Conservation (phyloP, 2,888 invertebrate species). For the Muscina levida region DNA sequence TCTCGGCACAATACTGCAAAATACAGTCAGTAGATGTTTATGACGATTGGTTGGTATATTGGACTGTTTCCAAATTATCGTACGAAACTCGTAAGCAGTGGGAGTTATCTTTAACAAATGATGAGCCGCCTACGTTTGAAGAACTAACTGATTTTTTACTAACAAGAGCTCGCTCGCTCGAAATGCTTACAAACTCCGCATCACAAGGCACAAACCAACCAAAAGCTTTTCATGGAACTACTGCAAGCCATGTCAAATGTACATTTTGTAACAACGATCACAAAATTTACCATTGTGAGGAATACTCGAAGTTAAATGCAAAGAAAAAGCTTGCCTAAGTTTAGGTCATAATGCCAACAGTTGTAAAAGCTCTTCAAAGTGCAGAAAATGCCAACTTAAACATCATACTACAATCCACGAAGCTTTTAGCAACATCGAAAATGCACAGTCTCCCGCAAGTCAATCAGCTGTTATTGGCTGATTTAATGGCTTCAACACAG, state of each 20-base stretch:
- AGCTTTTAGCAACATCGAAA: neutral
- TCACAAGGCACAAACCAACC: neutral
- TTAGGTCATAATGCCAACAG: neutral
- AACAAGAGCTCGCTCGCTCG: no score
- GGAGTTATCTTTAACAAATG: conserved; percentile 46
- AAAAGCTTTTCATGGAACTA: neutral
- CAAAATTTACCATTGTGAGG: neutral
- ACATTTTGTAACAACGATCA: no score
- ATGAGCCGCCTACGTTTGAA: conserved; percentile 41
- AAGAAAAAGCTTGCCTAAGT: neutral
- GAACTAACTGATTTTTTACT: no score
- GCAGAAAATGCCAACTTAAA: neutral
- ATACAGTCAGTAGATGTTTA: conserved; percentile 39
- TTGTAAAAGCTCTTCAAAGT: neutral
- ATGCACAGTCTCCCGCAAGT: neutral
- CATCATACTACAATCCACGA: conserved; percentile 5
- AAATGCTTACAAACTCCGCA: conserved; percentile 7
- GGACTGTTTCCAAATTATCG: conserved; percentile 42
- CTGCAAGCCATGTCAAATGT: neutral
- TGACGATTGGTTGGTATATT: conserved; percentile 55
- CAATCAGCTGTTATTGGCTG: neutral
- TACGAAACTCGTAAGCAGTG: conserved; percentile 56
- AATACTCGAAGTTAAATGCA: neutral
- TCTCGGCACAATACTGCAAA: no score
- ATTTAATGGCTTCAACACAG: conserved; percentile 10